phyloP scores from a whole-genome alignment of 2,797 vertebrate species.

The Anomalospiza imberbis region DNA sequence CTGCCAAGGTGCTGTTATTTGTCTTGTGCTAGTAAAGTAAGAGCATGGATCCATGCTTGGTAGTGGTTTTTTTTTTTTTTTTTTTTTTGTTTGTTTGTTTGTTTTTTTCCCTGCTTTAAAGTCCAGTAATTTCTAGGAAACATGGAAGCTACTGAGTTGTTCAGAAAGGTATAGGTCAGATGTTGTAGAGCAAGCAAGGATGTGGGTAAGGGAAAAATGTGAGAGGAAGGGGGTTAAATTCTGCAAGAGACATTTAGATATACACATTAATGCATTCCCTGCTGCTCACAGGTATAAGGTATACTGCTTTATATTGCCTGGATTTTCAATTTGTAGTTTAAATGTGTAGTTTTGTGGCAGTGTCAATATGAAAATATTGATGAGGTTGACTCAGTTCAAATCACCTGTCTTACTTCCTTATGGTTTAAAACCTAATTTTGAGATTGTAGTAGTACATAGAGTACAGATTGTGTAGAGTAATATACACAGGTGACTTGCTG shows the following conservation, averaged over 20 bases:
- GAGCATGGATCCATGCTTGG: background rate
- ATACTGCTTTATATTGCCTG: background rate
- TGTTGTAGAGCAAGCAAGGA: background rate
- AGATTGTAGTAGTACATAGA: background rate
- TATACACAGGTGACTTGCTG: background rate
- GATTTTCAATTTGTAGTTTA: background rate
- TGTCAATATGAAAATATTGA: background rate
- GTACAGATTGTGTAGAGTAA: background rate
- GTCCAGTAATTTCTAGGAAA: background rate
- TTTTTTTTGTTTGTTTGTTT: background rate
- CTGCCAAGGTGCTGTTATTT: background rate
- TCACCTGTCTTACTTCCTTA: background rate
- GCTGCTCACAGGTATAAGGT: background rate
- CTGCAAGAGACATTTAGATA: background rate
- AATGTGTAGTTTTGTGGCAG: background rate
- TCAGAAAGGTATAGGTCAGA: background rate
- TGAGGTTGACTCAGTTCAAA: background rate
- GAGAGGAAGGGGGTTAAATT: background rate
- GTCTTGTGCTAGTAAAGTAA: rapidly evolving
- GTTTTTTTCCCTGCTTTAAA: background rate
- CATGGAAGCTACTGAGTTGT: background rate
- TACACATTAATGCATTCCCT: background rate
- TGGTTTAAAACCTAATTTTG: background rate
- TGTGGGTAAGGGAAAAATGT: background rate
- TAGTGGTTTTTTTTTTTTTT: background rate